These are phyloP conservation scores for Hyles euphorbiae DNA, from an alignment of 1,140 invertebrate species.

Conservation along the genomic window DNA sequence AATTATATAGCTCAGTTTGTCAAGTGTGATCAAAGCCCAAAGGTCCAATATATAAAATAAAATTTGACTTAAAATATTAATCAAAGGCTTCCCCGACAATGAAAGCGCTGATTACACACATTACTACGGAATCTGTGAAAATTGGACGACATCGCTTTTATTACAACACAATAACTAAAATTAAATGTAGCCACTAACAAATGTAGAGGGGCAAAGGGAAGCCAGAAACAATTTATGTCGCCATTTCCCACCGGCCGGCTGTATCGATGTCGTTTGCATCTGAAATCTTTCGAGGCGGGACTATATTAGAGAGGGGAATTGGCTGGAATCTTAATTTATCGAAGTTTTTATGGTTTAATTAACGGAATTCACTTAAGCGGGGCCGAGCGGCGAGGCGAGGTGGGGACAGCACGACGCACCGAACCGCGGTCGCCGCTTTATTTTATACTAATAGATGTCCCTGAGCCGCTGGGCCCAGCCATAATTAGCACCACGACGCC, in stretches of 20 bases:
- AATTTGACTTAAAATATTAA: background rate
- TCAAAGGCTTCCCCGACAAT: too few relatives aligned
- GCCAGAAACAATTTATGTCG: conserved; percentile 48
- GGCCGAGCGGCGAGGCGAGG: conserved; percentile 23
- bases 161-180: conserved; percentile 49
- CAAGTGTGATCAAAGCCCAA: background rate
- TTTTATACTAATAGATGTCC: conserved; percentile 68
- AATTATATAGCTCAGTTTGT: background rate
- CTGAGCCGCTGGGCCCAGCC: conserved; percentile 41
- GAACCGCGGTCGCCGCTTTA: conserved; percentile 59
- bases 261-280: conserved; percentile 70
- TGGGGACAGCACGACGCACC: conserved; percentile 33
- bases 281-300: conserved; percentile 64
- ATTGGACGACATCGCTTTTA: conserved; percentile 30
- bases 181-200: conserved; percentile 59
- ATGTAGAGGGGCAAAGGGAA: conserved; percentile 37
- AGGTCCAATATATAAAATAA: background rate
- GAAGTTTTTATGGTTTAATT: conserved; percentile 78
- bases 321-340: conserved; percentile 76
- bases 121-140: conserved; percentile 35
- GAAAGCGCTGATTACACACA: background rate
- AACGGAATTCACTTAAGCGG: conserved; percentile 75
- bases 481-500: conserved; percentile 62
- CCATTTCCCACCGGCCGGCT: conserved; percentile 39
- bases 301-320: conserved; percentile 72